Percentiles rank a stretch among this genome's conserved stretches.
These are phyloP conservation scores for Tipula unca DNA, from an alignment of 2,888 invertebrate genomes.

Conservation along the genomic window DNA sequence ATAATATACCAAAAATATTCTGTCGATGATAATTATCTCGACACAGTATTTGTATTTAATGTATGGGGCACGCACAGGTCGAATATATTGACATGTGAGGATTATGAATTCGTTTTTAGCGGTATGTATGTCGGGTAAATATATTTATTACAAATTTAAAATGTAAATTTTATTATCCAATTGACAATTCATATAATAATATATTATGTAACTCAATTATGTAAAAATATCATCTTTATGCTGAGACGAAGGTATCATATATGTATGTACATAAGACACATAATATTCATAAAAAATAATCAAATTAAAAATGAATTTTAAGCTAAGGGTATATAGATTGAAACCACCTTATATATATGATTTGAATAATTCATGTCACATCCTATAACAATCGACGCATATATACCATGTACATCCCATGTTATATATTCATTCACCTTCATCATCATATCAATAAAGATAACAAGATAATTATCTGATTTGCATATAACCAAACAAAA, in stretches of 20 bases:
- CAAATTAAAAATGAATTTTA: background rate
- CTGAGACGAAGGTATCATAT: background rate
- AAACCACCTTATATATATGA: background rate
- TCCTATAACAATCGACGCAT: background rate
- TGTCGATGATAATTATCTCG: background rate
- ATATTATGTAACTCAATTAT: background rate
- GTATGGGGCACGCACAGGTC: background rate
- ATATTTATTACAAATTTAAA: background rate
- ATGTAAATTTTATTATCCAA: background rate
- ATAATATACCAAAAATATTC: background rate
- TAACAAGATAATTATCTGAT: slow-evolving; percentile 2
- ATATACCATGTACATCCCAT: background rate
- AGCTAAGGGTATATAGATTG: background rate
- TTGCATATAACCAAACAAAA: background rate
- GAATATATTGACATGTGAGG: background rate
- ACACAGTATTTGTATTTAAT: background rate
- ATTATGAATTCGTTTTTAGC: background rate
- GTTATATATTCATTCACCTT: background rate
- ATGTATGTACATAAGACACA: background rate
- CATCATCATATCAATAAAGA: background rate
- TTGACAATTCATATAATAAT: background rate
- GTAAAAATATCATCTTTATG: background rate
- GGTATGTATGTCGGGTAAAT: background rate
- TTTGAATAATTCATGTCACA: slow-evolving; percentile 2
- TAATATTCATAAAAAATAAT: background rate